Percentiles rank a stretch among this genome's conserved stretches.
Conservation (phyloP, 1,140 invertebrate species). For the Papilio helenus region DNA sequence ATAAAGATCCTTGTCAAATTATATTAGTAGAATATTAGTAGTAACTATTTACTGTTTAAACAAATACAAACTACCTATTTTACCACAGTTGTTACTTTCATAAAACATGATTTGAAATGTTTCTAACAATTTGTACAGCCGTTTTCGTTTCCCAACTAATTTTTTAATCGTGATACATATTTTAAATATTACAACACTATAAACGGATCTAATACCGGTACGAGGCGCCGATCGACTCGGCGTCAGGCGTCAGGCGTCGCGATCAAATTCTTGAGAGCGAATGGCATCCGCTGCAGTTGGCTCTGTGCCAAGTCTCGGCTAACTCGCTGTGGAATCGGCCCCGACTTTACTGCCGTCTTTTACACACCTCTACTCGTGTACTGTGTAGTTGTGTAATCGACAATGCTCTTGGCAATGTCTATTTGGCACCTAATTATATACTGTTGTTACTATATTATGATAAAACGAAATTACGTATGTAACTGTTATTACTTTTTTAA, state of each 20-base stretch:
- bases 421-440: slow-evolving; percentile 5
- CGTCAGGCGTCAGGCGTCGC: slow-evolving; percentile 1
- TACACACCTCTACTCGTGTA: slow-evolving; percentile 44
- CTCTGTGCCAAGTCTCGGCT: slow-evolving; percentile 63
- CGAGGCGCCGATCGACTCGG: slow-evolving; percentile 43
- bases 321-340: slow-evolving; percentile 69
- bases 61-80: no score
- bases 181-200: slow-evolving; percentile 29
- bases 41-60: no score
- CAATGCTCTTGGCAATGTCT: slow-evolving; percentile 15
- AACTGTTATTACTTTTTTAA: no score
- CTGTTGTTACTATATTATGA: not conserved
- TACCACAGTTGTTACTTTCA: no score
- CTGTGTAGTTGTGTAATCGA: slow-evolving; percentile 44
- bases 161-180: not conserved
- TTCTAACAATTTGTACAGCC: no score
- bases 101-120: no score
- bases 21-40: no score
- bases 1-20: no score
- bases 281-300: slow-evolving; percentile 74
- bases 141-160: not conserved
- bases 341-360: slow-evolving; percentile 51
- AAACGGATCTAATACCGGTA: slow-evolving; percentile 26
- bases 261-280: slow-evolving; percentile 59
- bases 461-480: not conserved